Evolutionary conservation across 2,797 vertebrate genomes (phyloP).

Genomic region (Arvicola amphibius): DNA sequence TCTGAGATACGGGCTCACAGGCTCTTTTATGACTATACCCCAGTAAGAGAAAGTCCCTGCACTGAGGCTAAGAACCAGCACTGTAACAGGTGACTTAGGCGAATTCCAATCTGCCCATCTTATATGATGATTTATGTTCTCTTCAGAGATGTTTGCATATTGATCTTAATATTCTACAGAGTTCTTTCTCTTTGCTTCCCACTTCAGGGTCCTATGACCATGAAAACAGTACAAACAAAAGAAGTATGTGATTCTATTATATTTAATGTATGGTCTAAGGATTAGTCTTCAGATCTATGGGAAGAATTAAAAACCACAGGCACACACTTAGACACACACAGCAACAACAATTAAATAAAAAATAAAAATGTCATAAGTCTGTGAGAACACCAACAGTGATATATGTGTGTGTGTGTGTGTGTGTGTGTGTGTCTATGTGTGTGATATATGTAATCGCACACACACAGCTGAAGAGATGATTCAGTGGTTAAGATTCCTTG

Average conservation of each 20-base stretch:
- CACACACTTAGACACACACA: not conserved
- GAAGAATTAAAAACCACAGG: not conserved
- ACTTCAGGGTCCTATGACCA: not conserved
- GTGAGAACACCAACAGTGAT: not conserved
- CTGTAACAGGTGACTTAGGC: not conserved
- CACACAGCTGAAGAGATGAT: not conserved
- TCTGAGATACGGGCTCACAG: not conserved
- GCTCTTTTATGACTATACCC: fast-evolving
- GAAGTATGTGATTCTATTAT: not conserved
- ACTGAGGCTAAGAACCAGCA: not conserved
- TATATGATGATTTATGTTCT: not conserved
- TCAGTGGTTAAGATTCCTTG: not conserved
- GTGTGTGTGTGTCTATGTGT: too few relatives aligned
- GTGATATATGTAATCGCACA: too few relatives aligned
- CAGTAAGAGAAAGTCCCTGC: not conserved
- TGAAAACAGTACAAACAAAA: slow-evolving; percentile 4
- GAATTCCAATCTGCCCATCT: not conserved
- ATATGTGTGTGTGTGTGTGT: not conserved
- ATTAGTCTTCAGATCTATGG: not conserved
- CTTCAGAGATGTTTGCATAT: not conserved
- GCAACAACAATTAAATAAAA: not conserved
- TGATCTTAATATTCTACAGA: not conserved
- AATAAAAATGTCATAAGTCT: too few relatives aligned
- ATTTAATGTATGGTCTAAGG: not conserved
- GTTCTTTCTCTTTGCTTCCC: not conserved